Evolutionary conservation across 2,888 invertebrate genomes (phyloP).

Genomic region (Tipula vernalis): DNA sequence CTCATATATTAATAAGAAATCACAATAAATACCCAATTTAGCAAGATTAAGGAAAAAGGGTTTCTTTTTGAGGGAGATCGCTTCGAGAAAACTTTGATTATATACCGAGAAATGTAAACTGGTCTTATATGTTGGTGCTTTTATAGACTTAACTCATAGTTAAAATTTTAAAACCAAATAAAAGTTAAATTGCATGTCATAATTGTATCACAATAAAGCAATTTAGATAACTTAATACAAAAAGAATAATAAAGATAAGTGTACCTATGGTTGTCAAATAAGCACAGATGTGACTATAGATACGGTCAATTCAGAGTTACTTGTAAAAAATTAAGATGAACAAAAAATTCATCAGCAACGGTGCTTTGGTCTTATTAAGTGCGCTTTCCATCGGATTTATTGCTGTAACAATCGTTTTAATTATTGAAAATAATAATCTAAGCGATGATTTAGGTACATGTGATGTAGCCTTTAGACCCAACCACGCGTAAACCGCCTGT

Average conservation of each 20-base stretch:
- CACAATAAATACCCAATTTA: too few species aligned
- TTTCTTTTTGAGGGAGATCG: too few species aligned
- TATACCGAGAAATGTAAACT: too few species aligned
- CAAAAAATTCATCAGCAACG: background rate
- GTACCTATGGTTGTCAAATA: background rate
- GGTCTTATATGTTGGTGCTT: too few species aligned
- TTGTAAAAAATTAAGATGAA: background rate
- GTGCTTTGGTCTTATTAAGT: background rate
- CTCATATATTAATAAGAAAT: too few species aligned
- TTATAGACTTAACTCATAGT: too few species aligned
- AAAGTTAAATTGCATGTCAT: background rate
- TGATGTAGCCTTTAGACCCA: background rate
- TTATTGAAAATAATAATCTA: background rate
- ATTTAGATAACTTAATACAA: background rate
- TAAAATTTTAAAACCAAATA: too few species aligned
- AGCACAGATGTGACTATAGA: background rate
- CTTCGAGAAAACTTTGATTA: too few species aligned
- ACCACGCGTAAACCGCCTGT: constrained; percentile 13
- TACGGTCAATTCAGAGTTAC: background rate
- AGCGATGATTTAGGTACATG: background rate
- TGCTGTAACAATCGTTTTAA: background rate
- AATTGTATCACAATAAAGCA: background rate
- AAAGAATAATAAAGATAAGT: background rate
- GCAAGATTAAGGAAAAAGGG: too few species aligned
- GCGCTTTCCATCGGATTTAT: background rate